Evolutionary conservation across 1,140 invertebrate genomes (phyloP).

Genomic region (Phymastichus coffea): DNA sequence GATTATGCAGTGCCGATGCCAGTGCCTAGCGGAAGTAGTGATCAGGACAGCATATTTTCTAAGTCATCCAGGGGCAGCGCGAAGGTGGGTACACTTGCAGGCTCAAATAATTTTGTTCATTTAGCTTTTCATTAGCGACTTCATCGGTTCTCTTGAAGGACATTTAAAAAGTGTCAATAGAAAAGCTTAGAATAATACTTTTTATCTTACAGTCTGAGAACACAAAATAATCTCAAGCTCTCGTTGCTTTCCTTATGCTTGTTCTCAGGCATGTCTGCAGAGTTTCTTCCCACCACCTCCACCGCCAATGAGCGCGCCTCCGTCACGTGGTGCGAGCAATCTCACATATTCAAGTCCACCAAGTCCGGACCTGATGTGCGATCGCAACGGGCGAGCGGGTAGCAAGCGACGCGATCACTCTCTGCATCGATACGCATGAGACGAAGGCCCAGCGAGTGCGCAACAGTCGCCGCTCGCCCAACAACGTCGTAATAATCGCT

Average conservation of each 20-base stretch:
- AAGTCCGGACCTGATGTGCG: conserved; percentile 49
- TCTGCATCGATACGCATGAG: conserved; percentile 54
- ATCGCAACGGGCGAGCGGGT: conserved; percentile 47
- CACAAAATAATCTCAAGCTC: too few relatives aligned
- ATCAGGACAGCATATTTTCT: conserved; percentile 59
- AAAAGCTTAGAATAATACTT: too few relatives aligned
- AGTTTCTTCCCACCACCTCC: conserved; percentile 57
- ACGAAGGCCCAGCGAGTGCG: conserved; percentile 25
- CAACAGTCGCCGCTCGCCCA: conserved; percentile 1
- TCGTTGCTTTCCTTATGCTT: not conserved
- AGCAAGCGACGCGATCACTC: conserved; percentile 55
- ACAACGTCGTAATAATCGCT: conserved; percentile 8
- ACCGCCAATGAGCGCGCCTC: conserved; percentile 52
- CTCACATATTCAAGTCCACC: conserved; percentile 55
- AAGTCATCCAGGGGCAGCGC: conserved; percentile 57
- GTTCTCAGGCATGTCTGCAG: conserved; percentile 53
- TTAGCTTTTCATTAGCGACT: too few relatives aligned
- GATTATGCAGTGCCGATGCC: conserved; percentile 60
- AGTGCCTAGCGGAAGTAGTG: conserved; percentile 55
- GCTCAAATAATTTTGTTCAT: too few relatives aligned
- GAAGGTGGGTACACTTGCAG: too few relatives aligned
- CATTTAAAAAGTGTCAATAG: too few relatives aligned
- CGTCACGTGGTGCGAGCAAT: conserved; percentile 47
- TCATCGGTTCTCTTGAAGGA: too few relatives aligned
- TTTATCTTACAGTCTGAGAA: too few relatives aligned